Evolutionary conservation across 2,888 invertebrate species (phyloP), one percentile per base, ranked within the genome.

Genomic region (Eurois occulta): DNA sequence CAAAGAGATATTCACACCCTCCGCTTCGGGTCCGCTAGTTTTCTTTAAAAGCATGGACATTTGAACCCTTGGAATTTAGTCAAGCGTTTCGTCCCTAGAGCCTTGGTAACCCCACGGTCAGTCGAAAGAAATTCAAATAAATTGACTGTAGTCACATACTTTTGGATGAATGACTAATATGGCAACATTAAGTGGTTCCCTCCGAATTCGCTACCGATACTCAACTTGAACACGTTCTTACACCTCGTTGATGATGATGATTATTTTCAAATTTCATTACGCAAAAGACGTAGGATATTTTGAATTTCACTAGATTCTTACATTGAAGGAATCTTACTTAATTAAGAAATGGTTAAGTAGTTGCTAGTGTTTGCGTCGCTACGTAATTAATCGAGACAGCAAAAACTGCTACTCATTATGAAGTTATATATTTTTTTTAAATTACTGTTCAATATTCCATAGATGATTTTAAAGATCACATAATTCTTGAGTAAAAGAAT

Each of bases 1-100:
- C 94, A 94, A 95, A 95, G 94, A 92, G 93, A 92, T 92, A 92
- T 95, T 94, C 92, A 94, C 96, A 95, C 96, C 95, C 94, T 91
- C 87, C 90, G 78, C 75, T 83, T 68, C 92, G 94, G 95, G 95
- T 94, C 91, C 93, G 90, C 91, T 92, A 93, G 94, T 92, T 95
- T 94, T 94, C 94, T 95, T 95, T 95, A 95, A 95, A 95, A 94
- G 94, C 91, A 91, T 91, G 93, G 94, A 94, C 92, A 94, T 93
- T 93, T 91, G 93, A 94, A 92, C 95, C 95, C 93, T 91, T 92
- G 93, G 92, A 95, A 92, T 94, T 94, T 94, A 96, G 95, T 96
- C 95, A 95, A 94, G 92, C 96, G 94, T 94, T 89, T 84, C 72
- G 84, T 95, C 96, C 96, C 96, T 72, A 71, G 95, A 93, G 95